Base-by-base conservation (phyloP, 2,113 vertebrate species). In the Triplophysa rosa region DNA sequence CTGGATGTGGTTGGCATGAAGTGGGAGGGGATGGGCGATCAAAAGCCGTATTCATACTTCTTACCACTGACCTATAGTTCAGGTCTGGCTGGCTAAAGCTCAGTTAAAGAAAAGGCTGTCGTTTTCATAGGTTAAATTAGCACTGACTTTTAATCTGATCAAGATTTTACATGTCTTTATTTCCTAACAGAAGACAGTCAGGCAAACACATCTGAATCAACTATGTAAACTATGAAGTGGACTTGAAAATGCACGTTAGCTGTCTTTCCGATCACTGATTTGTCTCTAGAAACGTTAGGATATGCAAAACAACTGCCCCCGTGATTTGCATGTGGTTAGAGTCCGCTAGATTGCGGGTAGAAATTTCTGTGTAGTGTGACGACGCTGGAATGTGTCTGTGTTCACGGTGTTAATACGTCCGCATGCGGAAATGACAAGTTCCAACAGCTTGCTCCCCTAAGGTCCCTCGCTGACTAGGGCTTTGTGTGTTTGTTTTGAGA, bases 281-380 rank as follows among this genome's bases (percentile, higher is more conserved):
- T 65, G 16, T 65, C 45, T 64, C 24, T 21, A 19, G 49, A 82
- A 78, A 78, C 67, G 24, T 78, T 67, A 62, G 42, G 42, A 78
- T 71, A 82, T 84, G 78, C 83, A 87, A 84, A 87, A 40, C 67
- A 42, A 2, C 64, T 24, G 63, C 52, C 26, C 61, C 17, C 67
- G 21, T 16, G 56, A 82, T 87, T 88, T 84, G 74, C 84, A 85
- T 83, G 45, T 11, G 64, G 78, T 69, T 66, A 49, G 73, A 54
- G 64, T 74, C 71, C 17, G 21, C 33, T 67, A 67, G 52, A 33
- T 49, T 9, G 70, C 42, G 64, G 80, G 67, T 80, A 86, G 82
- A 66, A 61, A 0, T 58, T 29, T 72, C 26, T 84, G 83, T 84
- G 78, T 77, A 73, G 69, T 37, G 52, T n/a, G 33, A 71, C 17